Evolutionary conservation across 2,113 vertebrate species (phyloP).

Genomic region (Hippolais icterina): DNA sequence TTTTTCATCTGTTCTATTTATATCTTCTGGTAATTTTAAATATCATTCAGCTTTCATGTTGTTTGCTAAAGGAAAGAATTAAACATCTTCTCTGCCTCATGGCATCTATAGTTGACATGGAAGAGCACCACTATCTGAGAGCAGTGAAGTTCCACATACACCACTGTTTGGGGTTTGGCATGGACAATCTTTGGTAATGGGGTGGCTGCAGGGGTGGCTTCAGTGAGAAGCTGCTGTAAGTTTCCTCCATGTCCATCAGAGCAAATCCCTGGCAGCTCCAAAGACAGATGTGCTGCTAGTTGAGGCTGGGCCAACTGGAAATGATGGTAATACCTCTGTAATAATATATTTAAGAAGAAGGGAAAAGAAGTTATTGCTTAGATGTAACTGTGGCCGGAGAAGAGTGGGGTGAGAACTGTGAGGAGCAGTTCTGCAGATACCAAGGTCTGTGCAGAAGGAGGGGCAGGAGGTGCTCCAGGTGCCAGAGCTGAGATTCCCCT

Average conservation of each 20-base stretch:
- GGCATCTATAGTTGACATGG: neutral
- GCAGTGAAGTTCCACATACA: neutral
- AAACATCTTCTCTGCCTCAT: neutral
- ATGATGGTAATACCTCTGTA: neutral
- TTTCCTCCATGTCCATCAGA: neutral
- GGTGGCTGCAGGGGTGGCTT: neutral
- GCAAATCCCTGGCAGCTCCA: neutral
- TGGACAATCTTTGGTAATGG: neutral
- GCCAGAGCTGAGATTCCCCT: neutral
- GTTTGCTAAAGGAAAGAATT: neutral
- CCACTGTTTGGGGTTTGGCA: neutral
- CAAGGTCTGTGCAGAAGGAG: neutral
- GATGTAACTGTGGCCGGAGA: neutral
- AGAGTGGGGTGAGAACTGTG: rapidly evolving
- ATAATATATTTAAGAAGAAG: neutral
- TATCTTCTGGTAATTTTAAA: neutral
- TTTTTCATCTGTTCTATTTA: neutral
- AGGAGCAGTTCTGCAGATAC: neutral
- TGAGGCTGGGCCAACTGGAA: neutral
- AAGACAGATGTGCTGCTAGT: rapidly evolving
- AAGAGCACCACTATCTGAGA: neutral
- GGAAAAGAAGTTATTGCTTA: neutral
- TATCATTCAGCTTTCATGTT: neutral
- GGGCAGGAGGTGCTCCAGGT: neutral
- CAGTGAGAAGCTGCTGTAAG: neutral